Evolutionary conservation across 1,140 invertebrate genomes (phyloP), one percentile per base, ranked within the genome.

Genomic region (Ctenoplectra terminalis): DNA sequence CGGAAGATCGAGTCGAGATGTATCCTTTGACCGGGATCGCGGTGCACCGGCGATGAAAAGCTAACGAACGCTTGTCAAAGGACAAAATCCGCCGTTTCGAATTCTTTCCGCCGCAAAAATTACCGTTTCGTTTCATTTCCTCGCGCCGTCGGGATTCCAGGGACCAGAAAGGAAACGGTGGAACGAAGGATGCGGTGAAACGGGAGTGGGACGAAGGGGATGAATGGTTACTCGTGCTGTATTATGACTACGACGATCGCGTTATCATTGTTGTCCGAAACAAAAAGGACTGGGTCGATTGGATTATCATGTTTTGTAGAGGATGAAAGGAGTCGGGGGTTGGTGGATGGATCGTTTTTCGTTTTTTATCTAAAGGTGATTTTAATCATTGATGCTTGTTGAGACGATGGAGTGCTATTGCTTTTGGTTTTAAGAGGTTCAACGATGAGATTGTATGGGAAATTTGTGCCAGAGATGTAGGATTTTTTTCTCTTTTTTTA

Each of bases 61-160:
- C 81, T 87, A 87, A 87, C 84, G 85, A 87, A 86, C 58, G 84
- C 72, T 76, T 80, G 84, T 70, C 84, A 83, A 86, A 86, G 71
- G 71, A 80, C 76, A 80, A 80, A 50, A 86, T 80, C 72, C 79
- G 34, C 63, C 50, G 37, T 74, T 31, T 15, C 77, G 56, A 50
- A 70, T 83, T 86, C 83, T 82, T 83, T 79, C 46, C 74, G 40
- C 48, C 61, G 40, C 48, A 63, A 69, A 77, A 85, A 54, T 85
- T 75, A 80, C 58, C 66, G 17, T 78, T 78, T 78, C 66, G 76
- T 82, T 67, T 72, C 46, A 43, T 69, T 56, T 77, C 63, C 34
- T 67, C 23, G 73, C 58, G n/a, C 37, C 5, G 11, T 1, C 8
- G 43, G 17, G 9, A n/a, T 15, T 40, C n/a, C 11, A 15, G n/a